Evolutionary conservation across 2,113 vertebrate genomes (phyloP).

Genomic region (Tachuris rubrigastra): DNA sequence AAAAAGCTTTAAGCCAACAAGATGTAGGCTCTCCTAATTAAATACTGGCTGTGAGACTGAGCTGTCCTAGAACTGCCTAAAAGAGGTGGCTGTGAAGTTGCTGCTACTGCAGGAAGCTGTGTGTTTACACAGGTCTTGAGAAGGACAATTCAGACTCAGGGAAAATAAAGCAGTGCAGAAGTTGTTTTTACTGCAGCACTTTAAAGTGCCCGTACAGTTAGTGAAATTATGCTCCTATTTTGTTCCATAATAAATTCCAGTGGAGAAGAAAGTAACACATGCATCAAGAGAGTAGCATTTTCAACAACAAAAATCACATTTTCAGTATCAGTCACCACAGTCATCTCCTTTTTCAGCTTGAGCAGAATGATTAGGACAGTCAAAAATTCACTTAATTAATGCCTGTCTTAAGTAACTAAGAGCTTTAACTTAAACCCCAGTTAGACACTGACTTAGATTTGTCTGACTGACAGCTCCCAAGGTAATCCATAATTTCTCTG

Average conservation of each 20-base stretch:
- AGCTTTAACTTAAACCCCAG: not conserved
- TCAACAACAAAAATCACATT: not conserved
- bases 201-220: not conserved
- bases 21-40: not conserved
- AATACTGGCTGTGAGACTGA: not conserved
- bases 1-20: not conserved
- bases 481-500: fast-evolving
- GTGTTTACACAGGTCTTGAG: no score
- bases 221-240: not conserved
- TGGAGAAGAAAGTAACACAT: not conserved
- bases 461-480: not conserved
- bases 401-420: not conserved
- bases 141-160: not conserved
- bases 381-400: not conserved
- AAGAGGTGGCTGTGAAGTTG: not conserved
- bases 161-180: not conserved
- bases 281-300: not conserved
- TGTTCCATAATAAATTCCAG: not conserved
- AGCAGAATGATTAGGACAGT: not conserved
- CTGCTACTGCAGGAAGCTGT: not conserved
- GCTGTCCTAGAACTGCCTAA: fast-evolving
- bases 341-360: not conserved
- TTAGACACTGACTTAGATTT: not conserved
- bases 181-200: not conserved
- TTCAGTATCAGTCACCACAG: not conserved